Evolutionary conservation across 2,113 vertebrate genomes (phyloP).

Genomic region (Oncorhynchus tshawytscha): DNA sequence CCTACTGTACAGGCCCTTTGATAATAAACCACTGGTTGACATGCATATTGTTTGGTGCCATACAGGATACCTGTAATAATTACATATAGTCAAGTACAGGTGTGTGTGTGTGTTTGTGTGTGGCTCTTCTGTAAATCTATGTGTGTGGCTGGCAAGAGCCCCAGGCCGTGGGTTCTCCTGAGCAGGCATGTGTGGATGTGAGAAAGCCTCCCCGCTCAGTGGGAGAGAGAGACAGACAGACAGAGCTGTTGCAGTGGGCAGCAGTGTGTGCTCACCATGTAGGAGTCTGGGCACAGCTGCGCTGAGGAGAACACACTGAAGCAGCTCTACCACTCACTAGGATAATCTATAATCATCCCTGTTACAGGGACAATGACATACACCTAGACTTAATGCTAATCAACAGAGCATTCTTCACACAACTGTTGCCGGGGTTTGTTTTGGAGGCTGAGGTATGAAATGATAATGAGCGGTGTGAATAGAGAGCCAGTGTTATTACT

Average conservation of each 20-base stretch:
- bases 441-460: too few relatives aligned
- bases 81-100: background rate
- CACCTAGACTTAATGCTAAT: background rate
- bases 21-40: background rate
- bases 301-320: slow-evolving; percentile 56
- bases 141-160: slow-evolving; percentile 52
- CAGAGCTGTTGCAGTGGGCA: slow-evolving; percentile 69
- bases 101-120: too few relatives aligned
- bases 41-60: background rate
- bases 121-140: background rate
- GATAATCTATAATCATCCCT: slow-evolving; percentile 33
- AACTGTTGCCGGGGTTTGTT: too few relatives aligned
- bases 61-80: background rate
- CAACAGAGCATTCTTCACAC: too few relatives aligned
- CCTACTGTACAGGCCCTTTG: background rate
- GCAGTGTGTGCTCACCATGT: slow-evolving; percentile 47
- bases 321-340: slow-evolving; percentile 40
- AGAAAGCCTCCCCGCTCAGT: slow-evolving; percentile 74
- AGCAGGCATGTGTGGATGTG: slow-evolving; percentile 72
- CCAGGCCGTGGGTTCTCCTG: slow-evolving; percentile 63
- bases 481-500: too few relatives aligned
- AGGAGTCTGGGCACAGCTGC: slow-evolving; percentile 62
- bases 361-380: slow-evolving; percentile 2
- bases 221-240: slow-evolving; percentile 73
- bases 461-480: too few relatives aligned